Evolutionary conservation across 2,113 vertebrate genomes (phyloP).

Genomic region (Ciconia stormi): DNA sequence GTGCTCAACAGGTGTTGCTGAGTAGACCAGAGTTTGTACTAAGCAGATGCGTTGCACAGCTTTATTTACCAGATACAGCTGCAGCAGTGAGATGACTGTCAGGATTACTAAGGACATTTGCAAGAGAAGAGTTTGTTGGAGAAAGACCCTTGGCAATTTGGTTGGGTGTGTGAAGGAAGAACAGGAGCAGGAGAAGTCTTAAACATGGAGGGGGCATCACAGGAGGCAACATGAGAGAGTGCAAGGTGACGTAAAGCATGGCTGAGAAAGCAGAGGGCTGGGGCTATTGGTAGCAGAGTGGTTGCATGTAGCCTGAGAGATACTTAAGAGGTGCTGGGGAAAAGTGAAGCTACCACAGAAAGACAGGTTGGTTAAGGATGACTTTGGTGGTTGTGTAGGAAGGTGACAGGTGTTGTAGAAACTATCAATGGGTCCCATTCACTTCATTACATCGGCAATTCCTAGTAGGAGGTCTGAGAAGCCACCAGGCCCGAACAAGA

Average conservation of each 20-base stretch:
- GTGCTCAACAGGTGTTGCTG: rapidly evolving
- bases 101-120: not conserved
- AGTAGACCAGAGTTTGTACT: not conserved
- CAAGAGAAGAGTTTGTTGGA: not conserved
- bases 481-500: not conserved
- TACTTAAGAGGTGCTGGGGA: not conserved
- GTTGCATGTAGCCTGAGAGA: not conserved
- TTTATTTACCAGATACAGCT: not conserved
- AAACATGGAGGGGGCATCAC: rapidly evolving
- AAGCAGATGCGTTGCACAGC: not conserved
- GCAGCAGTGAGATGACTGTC: not conserved
- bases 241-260: not conserved
- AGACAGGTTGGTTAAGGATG: not conserved
- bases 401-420: not conserved
- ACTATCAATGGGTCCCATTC: not conserved
- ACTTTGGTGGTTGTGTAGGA: not conserved
- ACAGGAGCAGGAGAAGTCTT: not conserved
- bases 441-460: rapidly evolving
- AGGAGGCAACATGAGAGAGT: not conserved
- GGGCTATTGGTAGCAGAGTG: not conserved
- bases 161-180: not conserved
- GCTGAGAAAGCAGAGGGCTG: not conserved
- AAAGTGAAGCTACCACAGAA: not conserved
- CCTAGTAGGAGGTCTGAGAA: not conserved
- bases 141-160: not conserved